A percentile compares a stretch with the other conserved stretches of the same genome.
These are phyloP conservation scores for Pipra filicauda DNA, from an alignment of 2,113 vertebrate genomes.

Conservation along the genomic window DNA sequence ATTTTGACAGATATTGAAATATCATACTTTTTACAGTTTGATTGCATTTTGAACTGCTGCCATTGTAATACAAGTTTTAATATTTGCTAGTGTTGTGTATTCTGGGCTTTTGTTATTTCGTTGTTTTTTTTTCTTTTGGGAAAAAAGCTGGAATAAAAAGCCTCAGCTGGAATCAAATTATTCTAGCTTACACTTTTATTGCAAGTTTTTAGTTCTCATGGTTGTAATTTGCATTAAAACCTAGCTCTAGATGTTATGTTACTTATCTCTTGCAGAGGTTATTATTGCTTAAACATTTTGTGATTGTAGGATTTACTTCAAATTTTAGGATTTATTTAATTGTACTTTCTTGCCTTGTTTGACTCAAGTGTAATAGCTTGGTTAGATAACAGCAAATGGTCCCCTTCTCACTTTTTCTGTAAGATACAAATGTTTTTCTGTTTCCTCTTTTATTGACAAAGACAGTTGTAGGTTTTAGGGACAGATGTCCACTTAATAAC, in stretches of 20 bases:
- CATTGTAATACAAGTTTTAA: background rate
- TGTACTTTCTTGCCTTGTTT: background rate
- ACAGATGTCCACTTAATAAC: background rate
- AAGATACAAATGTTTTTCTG: background rate
- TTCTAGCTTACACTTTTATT: background rate
- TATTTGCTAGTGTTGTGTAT: background rate
- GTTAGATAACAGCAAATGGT: background rate
- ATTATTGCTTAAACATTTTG: background rate
- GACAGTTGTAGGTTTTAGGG: background rate
- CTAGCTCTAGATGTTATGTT: background rate
- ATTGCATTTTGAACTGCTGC: background rate
- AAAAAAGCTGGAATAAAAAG: background rate
- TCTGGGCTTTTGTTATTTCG: background rate
- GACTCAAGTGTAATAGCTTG: background rate
- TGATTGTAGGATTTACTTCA: background rate
- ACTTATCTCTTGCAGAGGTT: background rate
- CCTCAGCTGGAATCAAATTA: background rate
- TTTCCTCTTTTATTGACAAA: background rate
- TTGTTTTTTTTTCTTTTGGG: background rate
- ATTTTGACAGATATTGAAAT: background rate
- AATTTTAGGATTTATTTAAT: background rate
- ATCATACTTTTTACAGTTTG: background rate
- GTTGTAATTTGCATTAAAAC: background rate
- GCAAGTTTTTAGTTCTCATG: background rate
- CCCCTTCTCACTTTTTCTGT: background rate